These are phyloP conservation scores for Falco novaeseelandiae DNA, from an alignment of 2,797 vertebrate genomes.

Conservation along the genomic window DNA sequence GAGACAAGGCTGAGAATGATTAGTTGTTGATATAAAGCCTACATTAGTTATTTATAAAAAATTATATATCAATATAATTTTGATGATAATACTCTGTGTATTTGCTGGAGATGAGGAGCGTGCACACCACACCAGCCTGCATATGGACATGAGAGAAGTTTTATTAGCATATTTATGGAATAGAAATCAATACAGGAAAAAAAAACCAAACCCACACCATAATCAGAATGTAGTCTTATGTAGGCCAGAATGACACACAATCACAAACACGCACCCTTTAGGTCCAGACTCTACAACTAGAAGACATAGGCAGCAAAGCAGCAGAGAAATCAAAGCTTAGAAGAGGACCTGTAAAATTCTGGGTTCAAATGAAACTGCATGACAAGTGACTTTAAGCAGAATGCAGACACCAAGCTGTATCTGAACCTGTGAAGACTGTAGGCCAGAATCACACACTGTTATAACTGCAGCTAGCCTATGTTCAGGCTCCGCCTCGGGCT, in stretches of 20 bases:
- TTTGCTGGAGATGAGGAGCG: background rate
- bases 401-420: background rate
- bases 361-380: background rate
- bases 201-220: background rate
- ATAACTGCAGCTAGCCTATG: background rate
- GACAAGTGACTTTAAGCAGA: background rate
- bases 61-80: background rate
- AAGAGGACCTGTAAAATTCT: background rate
- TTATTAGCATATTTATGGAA: background rate
- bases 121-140: background rate
- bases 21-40: background rate
- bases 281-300: background rate
- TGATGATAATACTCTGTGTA: background rate
- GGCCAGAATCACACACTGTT: background rate
- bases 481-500: background rate
- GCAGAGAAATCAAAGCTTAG: background rate
- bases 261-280: background rate
- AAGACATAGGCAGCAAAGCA: background rate
- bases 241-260: background rate
- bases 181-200: background rate
- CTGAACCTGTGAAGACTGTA: background rate
- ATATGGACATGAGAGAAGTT: background rate
- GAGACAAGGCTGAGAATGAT: background rate
- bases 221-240: background rate
- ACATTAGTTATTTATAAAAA: background rate